phyloP scores from a whole-genome alignment of 2,888 invertebrate genomes.

The Theretra japonica region DNA sequence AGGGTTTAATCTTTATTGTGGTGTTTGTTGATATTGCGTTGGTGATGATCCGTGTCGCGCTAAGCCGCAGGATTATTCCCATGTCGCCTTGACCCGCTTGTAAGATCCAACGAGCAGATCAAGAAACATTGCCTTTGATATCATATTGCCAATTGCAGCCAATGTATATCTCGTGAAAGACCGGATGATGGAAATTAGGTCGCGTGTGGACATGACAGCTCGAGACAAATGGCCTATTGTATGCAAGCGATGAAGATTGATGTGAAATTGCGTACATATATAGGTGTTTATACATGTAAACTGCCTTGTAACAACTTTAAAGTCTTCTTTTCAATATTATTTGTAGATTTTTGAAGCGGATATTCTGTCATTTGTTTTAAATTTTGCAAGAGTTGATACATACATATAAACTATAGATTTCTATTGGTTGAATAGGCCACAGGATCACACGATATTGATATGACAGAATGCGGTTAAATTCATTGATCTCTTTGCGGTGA shows the following conservation, averaged over 20 bases:
- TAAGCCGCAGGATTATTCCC: constrained; percentile 21
- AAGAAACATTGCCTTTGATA: constrained; percentile 1
- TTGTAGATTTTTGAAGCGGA: too few relatives aligned
- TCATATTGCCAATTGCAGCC: constrained; percentile 20
- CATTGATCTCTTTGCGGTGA: too few relatives aligned
- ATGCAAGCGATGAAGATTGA: constrained; percentile 4
- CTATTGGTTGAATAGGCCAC: too few relatives aligned
- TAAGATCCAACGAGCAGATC: neutral
- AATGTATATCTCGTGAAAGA: constrained; percentile 20
- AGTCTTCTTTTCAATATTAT: neutral
- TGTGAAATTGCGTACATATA: neutral
- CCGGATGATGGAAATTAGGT: constrained; percentile 25
- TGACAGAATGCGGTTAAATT: too few relatives aligned
- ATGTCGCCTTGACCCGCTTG: neutral
- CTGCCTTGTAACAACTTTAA: neutral
- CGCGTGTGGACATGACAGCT: constrained; percentile 16
- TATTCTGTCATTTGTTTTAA: too few relatives aligned
- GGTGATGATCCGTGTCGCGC: constrained; percentile 1
- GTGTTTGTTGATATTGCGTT: constrained; percentile 12
- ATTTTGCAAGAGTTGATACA: too few relatives aligned
- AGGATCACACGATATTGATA: too few relatives aligned
- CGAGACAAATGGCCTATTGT: constrained; percentile 8
- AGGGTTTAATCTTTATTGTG: neutral
- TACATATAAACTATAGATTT: too few relatives aligned
- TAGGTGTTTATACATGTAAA: neutral